Base-by-base conservation (phyloP, 2,797 vertebrate species). In the Poecilia gillii region DNA sequence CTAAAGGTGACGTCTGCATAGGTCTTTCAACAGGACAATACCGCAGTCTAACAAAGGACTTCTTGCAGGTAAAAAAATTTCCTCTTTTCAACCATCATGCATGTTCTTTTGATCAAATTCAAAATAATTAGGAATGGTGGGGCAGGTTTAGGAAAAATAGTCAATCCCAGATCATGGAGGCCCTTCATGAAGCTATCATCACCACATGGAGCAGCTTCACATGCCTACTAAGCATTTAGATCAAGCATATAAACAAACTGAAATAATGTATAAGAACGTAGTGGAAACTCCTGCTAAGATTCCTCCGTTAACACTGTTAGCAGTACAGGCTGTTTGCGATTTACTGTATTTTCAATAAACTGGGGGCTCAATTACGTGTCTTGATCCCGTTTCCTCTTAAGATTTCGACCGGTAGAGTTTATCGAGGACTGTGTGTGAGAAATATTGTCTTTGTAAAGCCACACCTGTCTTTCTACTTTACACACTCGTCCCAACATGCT, bases 401-500 rank as follows among this genome's bases (percentile, higher is more conserved):
- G 31, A 33, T 64, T 64, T 64, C 0, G 31, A 66, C 33, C 1
- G 9, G 33, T 4, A 39, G 33, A 31, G 7, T 11, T 23, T 11
- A 39, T 66, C 8, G 23, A 39, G 33, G 39, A 66, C 31, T 39
- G 62, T 66, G 8, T 39, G 3, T 36, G 33, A 66, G 36, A 5
- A 71, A 43, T 43, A 25, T 41, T 66, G n/a, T 16, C n/a, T 12
- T 11, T 36, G 4, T 2, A 9, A 0, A 28, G 41, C 78, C 93
- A 90, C 94, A 99, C 98, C 97, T 99, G 98, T 88, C 98, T 97
- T 92, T 99, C 98, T 89, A 99, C 98, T 86, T 99, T 99, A 91
- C 99, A 98, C 75, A 99, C 98, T 2, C 98, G 96, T 45, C 98
- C 98, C 55, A 99, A 93, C 98, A 99, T 99, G 89, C 98, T 99